phyloP scores from a whole-genome alignment of 2,113 vertebrate species.

The Peromyscus maniculatus region DNA sequence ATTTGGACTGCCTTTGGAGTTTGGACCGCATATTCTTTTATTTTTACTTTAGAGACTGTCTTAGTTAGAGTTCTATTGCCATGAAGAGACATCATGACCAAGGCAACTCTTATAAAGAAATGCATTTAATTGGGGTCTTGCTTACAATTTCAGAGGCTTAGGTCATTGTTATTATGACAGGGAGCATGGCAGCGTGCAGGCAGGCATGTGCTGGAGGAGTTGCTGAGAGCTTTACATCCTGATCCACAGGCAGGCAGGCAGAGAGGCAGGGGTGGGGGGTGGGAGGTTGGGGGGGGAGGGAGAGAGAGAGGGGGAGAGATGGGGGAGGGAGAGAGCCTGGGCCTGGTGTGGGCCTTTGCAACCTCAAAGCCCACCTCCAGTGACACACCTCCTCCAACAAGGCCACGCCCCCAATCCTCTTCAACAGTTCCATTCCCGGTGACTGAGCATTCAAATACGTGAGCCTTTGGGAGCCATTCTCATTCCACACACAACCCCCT shows the following conservation, averaged over 20 bases:
- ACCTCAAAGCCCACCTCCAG: not conserved
- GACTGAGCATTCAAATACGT: not conserved
- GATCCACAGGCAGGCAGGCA: not conserved
- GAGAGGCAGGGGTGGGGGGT: no score
- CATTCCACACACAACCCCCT: not conserved
- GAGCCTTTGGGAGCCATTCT: not conserved
- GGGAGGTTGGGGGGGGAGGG: no score
- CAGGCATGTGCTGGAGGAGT: not conserved
- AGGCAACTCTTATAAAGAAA: not conserved
- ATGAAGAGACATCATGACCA: not conserved
- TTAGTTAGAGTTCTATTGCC: not conserved
- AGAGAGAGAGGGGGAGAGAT: not conserved
- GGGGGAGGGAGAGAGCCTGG: no score
- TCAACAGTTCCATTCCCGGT: not conserved
- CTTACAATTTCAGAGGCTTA: not conserved
- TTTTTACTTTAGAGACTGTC: not conserved
- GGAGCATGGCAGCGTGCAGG: not conserved
- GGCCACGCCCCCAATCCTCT: not conserved
- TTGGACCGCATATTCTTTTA: not conserved
- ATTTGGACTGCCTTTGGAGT: not conserved
- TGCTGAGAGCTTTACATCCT: not conserved
- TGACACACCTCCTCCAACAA: not conserved
- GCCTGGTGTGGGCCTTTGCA: not conserved
- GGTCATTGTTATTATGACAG: not conserved
- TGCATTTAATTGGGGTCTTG: not conserved